phyloP scores from a whole-genome alignment of 2,113 vertebrate genomes.

The Meleagris gallopavo region DNA sequence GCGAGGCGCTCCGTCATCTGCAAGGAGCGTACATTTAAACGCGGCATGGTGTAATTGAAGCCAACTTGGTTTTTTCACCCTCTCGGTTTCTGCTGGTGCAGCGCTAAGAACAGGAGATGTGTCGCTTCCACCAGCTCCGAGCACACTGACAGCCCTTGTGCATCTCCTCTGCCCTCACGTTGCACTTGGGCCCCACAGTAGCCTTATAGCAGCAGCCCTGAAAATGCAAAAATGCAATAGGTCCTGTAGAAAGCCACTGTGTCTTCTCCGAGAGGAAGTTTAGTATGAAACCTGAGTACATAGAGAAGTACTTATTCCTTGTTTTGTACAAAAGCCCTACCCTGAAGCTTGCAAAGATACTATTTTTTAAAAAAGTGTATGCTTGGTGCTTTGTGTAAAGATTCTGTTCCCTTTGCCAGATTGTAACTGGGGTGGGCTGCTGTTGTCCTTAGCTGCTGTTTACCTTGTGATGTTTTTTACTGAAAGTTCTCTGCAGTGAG shows the following conservation, averaged over 20 bases:
- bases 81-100: background rate
- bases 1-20: no score
- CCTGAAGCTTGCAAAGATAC: background rate
- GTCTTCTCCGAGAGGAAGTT: background rate
- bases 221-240: background rate
- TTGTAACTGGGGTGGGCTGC: background rate
- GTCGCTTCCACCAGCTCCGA: background rate
- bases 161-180: no score
- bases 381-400: background rate
- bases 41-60: background rate
- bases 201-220: background rate
- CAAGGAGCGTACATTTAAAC: background rate
- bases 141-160: no score
- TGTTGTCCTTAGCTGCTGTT: background rate
- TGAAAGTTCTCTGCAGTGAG: background rate
- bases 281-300: background rate
- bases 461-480: rapidly evolving
- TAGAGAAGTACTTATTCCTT: background rate
- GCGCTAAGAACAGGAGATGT: rapidly evolving
- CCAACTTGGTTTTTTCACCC: no score
- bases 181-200: rapidly evolving
- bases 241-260: background rate
- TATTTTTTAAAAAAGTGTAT: background rate
- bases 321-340: background rate
- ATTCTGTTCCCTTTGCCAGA: background rate